Conservation (phyloP, 2,888 invertebrate genomes). For the Sceliomorpha sp. region DNA sequence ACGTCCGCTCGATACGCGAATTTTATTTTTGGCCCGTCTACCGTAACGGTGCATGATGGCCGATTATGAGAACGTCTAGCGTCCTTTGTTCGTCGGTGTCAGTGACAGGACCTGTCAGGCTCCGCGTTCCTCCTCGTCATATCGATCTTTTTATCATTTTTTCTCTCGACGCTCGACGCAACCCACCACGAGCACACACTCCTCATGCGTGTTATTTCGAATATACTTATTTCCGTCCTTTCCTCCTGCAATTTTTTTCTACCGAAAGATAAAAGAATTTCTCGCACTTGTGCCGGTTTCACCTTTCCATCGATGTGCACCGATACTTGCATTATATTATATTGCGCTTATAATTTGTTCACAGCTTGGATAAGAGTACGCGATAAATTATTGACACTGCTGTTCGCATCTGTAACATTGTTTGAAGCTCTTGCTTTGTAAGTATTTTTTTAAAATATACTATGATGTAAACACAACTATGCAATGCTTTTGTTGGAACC, state of each 20-base stretch:
- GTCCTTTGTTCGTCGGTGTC: constrained; percentile 18
- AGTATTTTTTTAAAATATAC: too few relatives aligned
- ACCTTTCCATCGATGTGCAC: too few relatives aligned
- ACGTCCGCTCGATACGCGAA: not conserved
- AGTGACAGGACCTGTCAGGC: constrained; percentile 17
- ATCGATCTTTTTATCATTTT: not conserved
- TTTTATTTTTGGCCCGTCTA: constrained; percentile 6
- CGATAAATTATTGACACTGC: constrained; percentile 34
- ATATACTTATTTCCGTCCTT: too few relatives aligned
- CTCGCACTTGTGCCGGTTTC: too few relatives aligned
- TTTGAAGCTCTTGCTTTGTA: constrained; percentile 7
- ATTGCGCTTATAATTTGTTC: constrained; percentile 9
- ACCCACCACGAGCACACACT: not conserved
- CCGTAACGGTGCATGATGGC: not conserved
- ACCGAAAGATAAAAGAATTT: too few relatives aligned
- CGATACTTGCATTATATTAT: too few relatives aligned
- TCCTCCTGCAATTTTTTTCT: too few relatives aligned
- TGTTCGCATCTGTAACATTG: constrained; percentile 21
- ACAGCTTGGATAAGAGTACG: constrained; percentile 31
- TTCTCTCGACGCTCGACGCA: not conserved
- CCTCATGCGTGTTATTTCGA: not conserved
- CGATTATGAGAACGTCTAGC: constrained; percentile 6
- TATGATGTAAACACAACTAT: too few relatives aligned
- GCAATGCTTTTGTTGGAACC: too few relatives aligned
- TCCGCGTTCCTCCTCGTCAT: not conserved